A percentile compares a stretch with the other conserved stretches of the same genome.
Conservation (phyloP, 2,113 vertebrate species). For the Notothenia coriiceps region DNA sequence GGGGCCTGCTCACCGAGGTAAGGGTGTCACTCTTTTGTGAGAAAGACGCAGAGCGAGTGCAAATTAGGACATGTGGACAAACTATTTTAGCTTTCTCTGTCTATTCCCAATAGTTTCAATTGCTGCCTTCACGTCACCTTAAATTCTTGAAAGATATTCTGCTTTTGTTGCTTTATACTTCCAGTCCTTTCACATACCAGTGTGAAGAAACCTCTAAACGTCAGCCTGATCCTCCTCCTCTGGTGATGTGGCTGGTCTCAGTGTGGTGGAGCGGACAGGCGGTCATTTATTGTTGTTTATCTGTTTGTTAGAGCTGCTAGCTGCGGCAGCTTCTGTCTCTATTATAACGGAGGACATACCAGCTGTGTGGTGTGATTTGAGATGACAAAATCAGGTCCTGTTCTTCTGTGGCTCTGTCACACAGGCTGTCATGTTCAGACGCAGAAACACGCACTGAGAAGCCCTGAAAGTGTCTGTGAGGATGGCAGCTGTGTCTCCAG, state of each 20-base stretch:
- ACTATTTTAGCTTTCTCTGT: background rate
- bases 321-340: constrained; percentile 39
- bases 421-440: constrained; percentile 39
- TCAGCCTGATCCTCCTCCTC: constrained; percentile 35
- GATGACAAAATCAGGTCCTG: constrained; percentile 78
- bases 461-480: constrained; percentile 23
- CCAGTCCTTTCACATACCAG: constrained; percentile 35
- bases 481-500: constrained; percentile 45
- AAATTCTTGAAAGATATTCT: constrained; percentile 1
- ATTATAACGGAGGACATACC: constrained; percentile 58
- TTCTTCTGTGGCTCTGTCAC: constrained; percentile 35
- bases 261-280: constrained; percentile 75
- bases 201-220: constrained; percentile 25
- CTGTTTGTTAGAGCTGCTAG: constrained; percentile 63
- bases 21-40: background rate
- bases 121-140: constrained; percentile 41
- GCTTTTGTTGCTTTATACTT: constrained; percentile 14
- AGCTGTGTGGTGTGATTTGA: constrained; percentile 63
- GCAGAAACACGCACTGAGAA: constrained; percentile 8
- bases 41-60: background rate
- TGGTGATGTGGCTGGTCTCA: constrained; percentile 67
- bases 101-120: constrained; percentile 37
- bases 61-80: constrained; percentile 1
- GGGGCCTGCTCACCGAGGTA: constrained; percentile 95
- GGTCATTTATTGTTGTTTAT: constrained; percentile 71